A percentile compares a stretch with the other conserved stretches of the same genome.
These are phyloP conservation scores for Hyles euphorbiae DNA, from an alignment of 1,140 invertebrate species.

Conservation along the genomic window DNA sequence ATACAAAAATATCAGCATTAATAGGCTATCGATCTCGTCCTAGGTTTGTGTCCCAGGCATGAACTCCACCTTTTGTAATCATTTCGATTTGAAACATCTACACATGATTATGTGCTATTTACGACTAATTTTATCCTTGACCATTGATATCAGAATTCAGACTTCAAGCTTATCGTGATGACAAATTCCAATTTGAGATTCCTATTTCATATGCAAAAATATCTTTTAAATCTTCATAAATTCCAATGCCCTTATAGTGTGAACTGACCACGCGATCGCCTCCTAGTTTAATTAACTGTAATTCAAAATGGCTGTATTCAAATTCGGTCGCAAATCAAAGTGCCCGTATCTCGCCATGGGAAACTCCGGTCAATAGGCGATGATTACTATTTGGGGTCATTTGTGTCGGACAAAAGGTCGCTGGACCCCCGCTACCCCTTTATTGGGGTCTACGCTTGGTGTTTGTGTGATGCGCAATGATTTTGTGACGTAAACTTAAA, in stretches of 20 bases:
- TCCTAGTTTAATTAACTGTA: constrained; percentile 60
- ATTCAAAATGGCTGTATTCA: constrained; percentile 59
- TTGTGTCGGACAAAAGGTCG: constrained; percentile 55
- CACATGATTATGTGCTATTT: no score
- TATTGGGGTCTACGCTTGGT: constrained; percentile 18
- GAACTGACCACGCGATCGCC: constrained; percentile 6
- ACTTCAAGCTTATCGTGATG: not conserved
- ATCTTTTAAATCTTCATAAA: no score
- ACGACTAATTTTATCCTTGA: not conserved
- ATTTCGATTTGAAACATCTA: no score
- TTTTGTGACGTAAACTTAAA: no score
- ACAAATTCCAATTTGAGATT: not conserved
- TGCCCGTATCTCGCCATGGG: constrained; percentile 70
- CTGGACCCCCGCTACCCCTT: constrained; percentile 46
- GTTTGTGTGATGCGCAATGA: no score
- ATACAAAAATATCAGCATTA: no score
- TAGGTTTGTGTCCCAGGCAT: no score
- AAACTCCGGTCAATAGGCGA: constrained; percentile 59
- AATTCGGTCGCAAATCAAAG: constrained; percentile 66
- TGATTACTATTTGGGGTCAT: constrained; percentile 71
- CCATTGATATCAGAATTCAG: not conserved
- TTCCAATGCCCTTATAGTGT: not conserved
- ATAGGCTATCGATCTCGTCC: no score
- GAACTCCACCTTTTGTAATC: no score
- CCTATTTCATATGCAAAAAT: no score